Base-by-base conservation (phyloP, 2,888 invertebrate genomes). In the Campoletis raptor region DNA sequence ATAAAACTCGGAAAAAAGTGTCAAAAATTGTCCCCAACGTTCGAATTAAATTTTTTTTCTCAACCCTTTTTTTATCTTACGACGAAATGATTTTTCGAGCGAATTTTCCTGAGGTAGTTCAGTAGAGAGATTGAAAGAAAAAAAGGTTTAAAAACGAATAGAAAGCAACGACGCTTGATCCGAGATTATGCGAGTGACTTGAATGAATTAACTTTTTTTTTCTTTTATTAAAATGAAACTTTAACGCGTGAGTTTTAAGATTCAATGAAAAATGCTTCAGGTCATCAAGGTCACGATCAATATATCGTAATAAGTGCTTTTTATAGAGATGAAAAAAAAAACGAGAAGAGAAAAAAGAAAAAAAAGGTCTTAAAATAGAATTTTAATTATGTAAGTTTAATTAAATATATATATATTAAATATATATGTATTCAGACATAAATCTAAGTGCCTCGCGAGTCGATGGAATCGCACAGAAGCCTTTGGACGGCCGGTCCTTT, bases 401-500 rank as follows among this genome's bases (percentile, higher is more conserved):
- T 30, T 30, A 2, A 24, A 36, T 52, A 21, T 30, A 66, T 45
- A 40, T 15, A 79, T 45, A 36, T 15, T 2, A 77, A 48, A 24
- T 78, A 57, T 64, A 61, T 7, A 72, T 80, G 30, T 48, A 67
- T 40, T 42, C 21, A 66, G 45, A 54, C 57, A 40, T 72, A 61
- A 1, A 57, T 61, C 57, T 69, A 86, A 83, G 81, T 69, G 73
- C 24, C 69, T 81, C 78, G 67, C 81, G 83, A 81, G 42, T 83
- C 52, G n/a, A 2, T 37, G 61, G 21, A 72, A 67, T 74, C 57
- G 6, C 61, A 72, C 76, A 40, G 10, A 77, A 86, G 73, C 67
- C 64, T 79, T 74, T 82, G 86, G 81, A 86, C 86, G 86, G 84
- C 84, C 81, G 73, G 78, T 86, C 81, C 81, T 81, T 74, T 79